Base-by-base conservation (phyloP, 2,888 invertebrate genomes). In the Drosophila formosana region DNA sequence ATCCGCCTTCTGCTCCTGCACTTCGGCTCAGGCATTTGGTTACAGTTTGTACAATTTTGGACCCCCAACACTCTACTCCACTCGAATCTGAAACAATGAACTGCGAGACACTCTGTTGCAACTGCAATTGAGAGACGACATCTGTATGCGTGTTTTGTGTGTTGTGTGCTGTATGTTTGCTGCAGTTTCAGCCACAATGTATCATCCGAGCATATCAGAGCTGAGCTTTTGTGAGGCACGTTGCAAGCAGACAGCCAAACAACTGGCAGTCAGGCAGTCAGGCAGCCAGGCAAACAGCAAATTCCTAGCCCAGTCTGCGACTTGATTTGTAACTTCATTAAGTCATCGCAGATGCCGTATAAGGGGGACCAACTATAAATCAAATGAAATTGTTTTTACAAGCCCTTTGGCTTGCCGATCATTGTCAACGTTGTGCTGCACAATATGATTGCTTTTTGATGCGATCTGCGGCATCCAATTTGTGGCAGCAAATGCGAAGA, bases 241-340 rank as follows among this genome's bases (percentile, higher is more conserved):
- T 81, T 86, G 83, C 82, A 88, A 72, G 85, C 78, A 72, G 70
- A 46, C 72, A 18, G 18, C 18, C 18, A 18, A 62, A 51, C 9
- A 32, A 32, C 32, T 32, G 32, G 32, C 32, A 32, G 1, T 1
- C 18, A 18, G 18, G 18, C 18, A 18, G 18, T 1, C 18, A 18
- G 18, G 18, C 18, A 34, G 11, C 58, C 45, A 13, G 43, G 51
- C 58, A 57, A 75, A 63, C 71, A 60, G 67, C 67, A 73, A 51
- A 58, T 67, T 75, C 56, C 57, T 37, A 53, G 63, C 58, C 57
- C 57, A 75, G 72, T 57, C 72, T 73, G 72, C 75, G 73, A 87
- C 84, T 87, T 82, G 87, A 85, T 85, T 85, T 85, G 84, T 82
- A 87, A 87, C 85, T 87, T 75, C 80, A 85, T 87, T 85, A 76